phyloP scores from a whole-genome alignment of 2,113 vertebrate species.

The Corythornis vintsioides region DNA sequence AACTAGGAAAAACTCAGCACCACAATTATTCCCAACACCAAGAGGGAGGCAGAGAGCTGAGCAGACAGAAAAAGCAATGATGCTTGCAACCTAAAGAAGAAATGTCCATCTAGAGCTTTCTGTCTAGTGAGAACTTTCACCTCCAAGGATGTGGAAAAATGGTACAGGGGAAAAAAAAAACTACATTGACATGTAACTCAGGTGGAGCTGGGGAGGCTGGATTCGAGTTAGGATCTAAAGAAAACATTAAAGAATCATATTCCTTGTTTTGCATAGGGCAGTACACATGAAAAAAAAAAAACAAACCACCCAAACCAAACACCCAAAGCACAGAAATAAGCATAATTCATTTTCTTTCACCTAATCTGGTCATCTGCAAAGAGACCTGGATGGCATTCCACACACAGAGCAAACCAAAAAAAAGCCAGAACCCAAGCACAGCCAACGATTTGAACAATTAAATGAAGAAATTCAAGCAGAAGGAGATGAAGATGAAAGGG shows the following conservation, averaged over 20 bases:
- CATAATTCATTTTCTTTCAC: constrained; percentile 55
- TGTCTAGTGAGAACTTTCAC: not conserved
- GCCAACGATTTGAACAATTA: not conserved
- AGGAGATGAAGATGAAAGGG: constrained; percentile 29
- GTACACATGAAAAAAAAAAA: constrained; percentile 36
- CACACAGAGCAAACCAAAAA: not conserved
- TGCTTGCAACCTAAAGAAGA: not conserved
- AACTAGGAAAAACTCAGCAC: not conserved
- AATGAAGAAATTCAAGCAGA: constrained; percentile 35
- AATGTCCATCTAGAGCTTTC: not conserved
- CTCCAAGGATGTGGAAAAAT: not conserved
- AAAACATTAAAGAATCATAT: constrained; percentile 46
- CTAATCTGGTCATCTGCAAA: constrained; percentile 47
- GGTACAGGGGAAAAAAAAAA: not conserved
- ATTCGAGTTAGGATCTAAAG: constrained; percentile 50
- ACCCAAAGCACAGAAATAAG: constrained; percentile 50
- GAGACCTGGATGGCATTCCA: not conserved
- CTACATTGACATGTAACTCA: not conserved
- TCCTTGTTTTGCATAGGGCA: constrained; percentile 54
- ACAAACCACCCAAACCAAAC: not conserved
- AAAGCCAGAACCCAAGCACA: not conserved
- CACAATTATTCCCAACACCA: not conserved
- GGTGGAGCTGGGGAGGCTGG: constrained; percentile 38
- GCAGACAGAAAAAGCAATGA: not conserved
- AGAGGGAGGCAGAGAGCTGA: not conserved